Base-by-base conservation (phyloP, 2,888 invertebrate species). In the Lithophane ornitopus region DNA sequence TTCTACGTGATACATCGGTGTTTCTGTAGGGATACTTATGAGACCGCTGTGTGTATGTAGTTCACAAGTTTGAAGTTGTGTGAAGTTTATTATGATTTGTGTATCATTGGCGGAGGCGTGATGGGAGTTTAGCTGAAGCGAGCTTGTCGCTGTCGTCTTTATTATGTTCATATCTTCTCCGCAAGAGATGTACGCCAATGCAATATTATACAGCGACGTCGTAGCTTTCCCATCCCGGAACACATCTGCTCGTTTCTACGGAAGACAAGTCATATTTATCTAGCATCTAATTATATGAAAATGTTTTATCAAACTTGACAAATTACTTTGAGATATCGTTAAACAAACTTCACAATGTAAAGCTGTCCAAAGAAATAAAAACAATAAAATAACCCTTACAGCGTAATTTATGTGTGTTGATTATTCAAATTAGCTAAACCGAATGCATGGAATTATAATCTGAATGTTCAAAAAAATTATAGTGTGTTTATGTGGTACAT, bases 61-160 rank as follows among this genome's bases (percentile, higher is more conserved):
- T 91, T 91, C 92, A 92, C 94, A 93, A 93, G 91, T 93, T 93
- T 91, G 91, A 91, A 89, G 89, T 89, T 89, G 91, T 92, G 91
- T 91, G 91, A 92, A 93, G 94, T 94, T 94, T 94, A 95, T 94
- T 93, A 94, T 94, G 94, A 95, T 94, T 94, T 95, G 94, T 95
- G 92, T 92, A 94, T 93, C 92, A 93, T 93, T 93, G 91, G 92
- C 89, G 90, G 90, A 92, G 91, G 92, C 91, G 92, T 94, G 94
- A 94, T 94, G 91, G 92, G 91, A 91, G 92, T 93, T 94, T 91
- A 93, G 93, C 88, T 86, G 86, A 90, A 88, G 88, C 88, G 90
- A 86, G 81, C 91, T 88, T 92, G 92, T 93, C 88, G 85, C 90
- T 92, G 91, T 93, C 92, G 76, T 91, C 91, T 93, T 92, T 92